Conservation (phyloP, 2,797 vertebrate species). For the Nyctalus aviator region DNA sequence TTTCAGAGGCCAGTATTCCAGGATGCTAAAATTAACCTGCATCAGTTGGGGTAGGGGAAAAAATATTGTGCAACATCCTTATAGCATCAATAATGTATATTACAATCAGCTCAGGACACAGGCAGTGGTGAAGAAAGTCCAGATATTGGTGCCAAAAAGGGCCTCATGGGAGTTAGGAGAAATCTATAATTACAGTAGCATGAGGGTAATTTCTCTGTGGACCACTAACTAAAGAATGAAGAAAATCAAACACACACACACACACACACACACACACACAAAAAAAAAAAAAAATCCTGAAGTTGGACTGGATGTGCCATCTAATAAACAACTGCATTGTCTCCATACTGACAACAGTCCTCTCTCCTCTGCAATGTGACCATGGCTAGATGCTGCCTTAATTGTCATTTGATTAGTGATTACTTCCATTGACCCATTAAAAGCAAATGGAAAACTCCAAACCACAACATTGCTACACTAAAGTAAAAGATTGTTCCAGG, state of each 20-base stretch:
- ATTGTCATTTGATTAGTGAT: rapidly evolving
- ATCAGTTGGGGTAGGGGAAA: neutral
- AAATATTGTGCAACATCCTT: neutral
- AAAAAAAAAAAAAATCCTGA: too few relatives aligned
- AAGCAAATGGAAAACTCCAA: neutral
- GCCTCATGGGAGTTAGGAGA: neutral
- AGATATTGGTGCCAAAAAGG: neutral
- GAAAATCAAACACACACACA: neutral
- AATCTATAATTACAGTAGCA: constrained; percentile 55
- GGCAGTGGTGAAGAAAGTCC: neutral
- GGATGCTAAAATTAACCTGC: constrained; percentile 45
- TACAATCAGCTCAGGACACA: neutral
- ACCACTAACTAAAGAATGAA: constrained; percentile 15
- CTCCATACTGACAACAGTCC: rapidly evolving
- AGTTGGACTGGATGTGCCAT: neutral
- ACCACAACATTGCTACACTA: neutral
- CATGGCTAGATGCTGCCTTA: rapidly evolving
- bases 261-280: too few relatives aligned
- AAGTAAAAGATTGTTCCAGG: neutral
- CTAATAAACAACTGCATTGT: rapidly evolving
- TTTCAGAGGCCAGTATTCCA: constrained; percentile 18
- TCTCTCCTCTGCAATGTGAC: too few relatives aligned
- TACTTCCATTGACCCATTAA: neutral
- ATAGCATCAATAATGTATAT: constrained; percentile 41
- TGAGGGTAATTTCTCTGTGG: constrained; percentile 47